phyloP scores from a whole-genome alignment of 2,888 invertebrate genomes.

The Zhuqinia jingwanae region DNA sequence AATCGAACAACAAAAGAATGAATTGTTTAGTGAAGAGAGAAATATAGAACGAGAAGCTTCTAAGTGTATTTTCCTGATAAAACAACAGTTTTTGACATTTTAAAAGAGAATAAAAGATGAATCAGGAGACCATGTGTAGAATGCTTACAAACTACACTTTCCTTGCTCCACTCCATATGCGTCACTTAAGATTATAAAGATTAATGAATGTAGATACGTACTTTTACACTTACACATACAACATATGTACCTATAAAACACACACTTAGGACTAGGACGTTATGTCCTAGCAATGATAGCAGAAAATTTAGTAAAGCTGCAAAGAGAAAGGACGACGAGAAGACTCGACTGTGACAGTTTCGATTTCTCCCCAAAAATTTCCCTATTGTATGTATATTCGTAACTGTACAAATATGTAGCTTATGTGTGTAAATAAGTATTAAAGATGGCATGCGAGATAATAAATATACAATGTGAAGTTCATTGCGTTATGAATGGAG shows the following conservation, averaged over 20 bases:
- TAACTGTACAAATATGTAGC: no score
- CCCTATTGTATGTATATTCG: no score
- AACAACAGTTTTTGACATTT: slow-evolving; percentile 18
- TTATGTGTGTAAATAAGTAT: no score
- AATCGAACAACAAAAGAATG: neutral
- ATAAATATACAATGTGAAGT: neutral
- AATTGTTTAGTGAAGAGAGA: neutral
- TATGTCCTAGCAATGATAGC: neutral
- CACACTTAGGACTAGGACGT: neutral
- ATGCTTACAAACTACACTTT: slow-evolving; percentile 4
- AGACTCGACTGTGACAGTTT: neutral
- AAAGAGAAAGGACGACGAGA: no score
- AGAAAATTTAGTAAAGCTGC: neutral
- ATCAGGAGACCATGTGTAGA: neutral
- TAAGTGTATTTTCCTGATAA: neutral
- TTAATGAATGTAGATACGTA: neutral
- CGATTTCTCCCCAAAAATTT: neutral
- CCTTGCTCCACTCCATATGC: neutral
- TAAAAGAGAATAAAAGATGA: neutral
- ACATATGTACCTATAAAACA: neutral
- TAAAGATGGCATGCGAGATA: neutral
- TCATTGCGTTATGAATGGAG: neutral
- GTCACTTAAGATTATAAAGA: neutral
- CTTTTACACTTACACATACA: neutral
- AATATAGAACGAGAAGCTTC: neutral